Evolutionary conservation across 2,113 vertebrate species (phyloP), one percentile per base, ranked within the genome.

Genomic region (Noctilio leporinus): DNA sequence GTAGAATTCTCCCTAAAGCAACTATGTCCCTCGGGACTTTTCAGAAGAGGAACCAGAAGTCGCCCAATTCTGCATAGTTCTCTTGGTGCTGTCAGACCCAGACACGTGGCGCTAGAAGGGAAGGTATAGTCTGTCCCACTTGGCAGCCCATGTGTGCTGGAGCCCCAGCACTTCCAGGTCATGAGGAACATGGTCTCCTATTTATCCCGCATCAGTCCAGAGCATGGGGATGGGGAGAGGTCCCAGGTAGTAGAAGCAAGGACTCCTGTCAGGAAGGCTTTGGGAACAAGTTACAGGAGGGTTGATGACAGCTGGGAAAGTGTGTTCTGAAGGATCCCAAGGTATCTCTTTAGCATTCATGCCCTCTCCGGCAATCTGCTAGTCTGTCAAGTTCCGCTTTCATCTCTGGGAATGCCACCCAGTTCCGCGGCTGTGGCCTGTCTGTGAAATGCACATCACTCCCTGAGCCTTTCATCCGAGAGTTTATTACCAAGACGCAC

Each of bases 311-410:
- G 78, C 53, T 47, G 28, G n/a, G 47, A 91, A 55, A 22, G 30
- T 57, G 35, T 65, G 45, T 64, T 65, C n/a, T 90, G 96, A 93
- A 82, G 82, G 69, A 30, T 83, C 96, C 88, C 86, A 20, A 75
- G 64, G 84, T 55, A 12, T 80, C 89, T 94, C 89, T 85, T 93
- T 76, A 92, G 69, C 80, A 96, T 93, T 19, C 92, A 7, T 43
- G 75, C 64, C 78, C 94, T 91, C 93, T 53, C 69, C 75, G 28
- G 47, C 91, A 96, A 87, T 85, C 96, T 97, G 95, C 89, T 73
- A 7, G 40, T 72, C 91, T 86, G 94, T 93, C 28, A 5, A 51
- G 59, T 72, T 33, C 8, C 1, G 40, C 93, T 95, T 94, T 97
- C 86, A 81, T 97, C 94, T 96, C 64, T 43, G 38, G 0, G 1